Base-by-base conservation (phyloP, 2,888 invertebrate species). In the Tetranychus truncatus region DNA sequence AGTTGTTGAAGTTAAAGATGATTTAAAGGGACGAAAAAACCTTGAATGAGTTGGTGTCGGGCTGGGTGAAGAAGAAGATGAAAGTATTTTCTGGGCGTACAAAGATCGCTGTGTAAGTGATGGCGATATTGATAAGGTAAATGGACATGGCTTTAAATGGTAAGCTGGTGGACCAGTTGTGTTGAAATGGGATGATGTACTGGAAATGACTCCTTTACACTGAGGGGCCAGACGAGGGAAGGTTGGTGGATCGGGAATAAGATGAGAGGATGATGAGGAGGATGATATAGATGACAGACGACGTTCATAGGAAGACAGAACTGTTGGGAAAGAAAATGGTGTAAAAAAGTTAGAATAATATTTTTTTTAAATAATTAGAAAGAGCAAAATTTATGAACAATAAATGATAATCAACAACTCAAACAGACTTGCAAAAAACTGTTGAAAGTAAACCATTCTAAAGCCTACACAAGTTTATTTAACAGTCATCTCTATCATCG, bases 51-150 rank as follows among this genome's bases (percentile, higher is more conserved):
- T 72, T 66, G 55, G 75, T 45, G 21, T 75, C n/a, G 72, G 44
- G n/a, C 74, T 73, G 73, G 45, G 75, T 73, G 74, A 66, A 20
- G 67, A 67, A 8, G 74, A 67, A 21, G 77, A 77, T 5, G 79
- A 78, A 1, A 78, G 74, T 34, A 79, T 78, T 45, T 78, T 78
- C 71, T 79, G 78, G 21, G 79, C 79, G 72, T 79, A 79, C 1
- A 79, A 76, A 9, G 79, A 79, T 65, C 79, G 71, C 66, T 79
- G 79, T 2, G 78, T 76, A 15, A 79, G 72, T 6, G 78, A 77
- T 18, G 78, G 79, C 7, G 77, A 78, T 20, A 78, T 78, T 65
- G 78, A 77, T 15, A 78, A 73, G 24, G 78, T 78, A 20, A 77
- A 76, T 11, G 78, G 78, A 21, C 77, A 77, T 11, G 78, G 78